A percentile compares a stretch with the other conserved stretches of the same genome.
Conservation (phyloP, 2,888 invertebrate genomes). For the Andrena flavipes region DNA sequence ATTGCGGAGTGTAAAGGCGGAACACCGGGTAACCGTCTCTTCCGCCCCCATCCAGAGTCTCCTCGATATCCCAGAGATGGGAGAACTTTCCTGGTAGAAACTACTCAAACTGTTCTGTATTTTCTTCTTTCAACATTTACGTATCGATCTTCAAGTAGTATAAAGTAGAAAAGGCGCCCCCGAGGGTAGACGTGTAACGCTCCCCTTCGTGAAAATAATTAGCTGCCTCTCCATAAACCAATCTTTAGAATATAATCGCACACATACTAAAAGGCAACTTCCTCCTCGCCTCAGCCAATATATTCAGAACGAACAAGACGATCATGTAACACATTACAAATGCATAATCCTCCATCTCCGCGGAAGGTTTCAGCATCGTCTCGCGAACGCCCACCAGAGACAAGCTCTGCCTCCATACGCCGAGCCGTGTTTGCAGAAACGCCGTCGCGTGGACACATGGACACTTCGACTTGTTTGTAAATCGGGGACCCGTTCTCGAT, state of each 20-base stretch:
- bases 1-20: slow-evolving; percentile 70
- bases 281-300: no score
- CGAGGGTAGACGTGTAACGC: no score
- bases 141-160: background rate
- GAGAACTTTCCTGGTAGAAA: slow-evolving; percentile 10
- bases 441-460: background rate
- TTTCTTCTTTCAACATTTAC: background rate
- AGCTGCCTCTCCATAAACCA: no score
- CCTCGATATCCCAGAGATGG: background rate
- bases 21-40: slow-evolving; percentile 50
- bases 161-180: background rate
- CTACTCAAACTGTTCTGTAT: background rate
- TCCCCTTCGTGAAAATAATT: no score
- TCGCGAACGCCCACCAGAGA: background rate
- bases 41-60: slow-evolving; percentile 17
- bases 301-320: no score
- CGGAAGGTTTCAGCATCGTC: slow-evolving; percentile 2
- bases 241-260: no score
- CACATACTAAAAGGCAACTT: no score
- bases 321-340: background rate
- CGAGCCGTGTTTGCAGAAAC: slow-evolving; percentile 18
- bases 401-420: background rate
- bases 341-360: background rate
- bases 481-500: slow-evolving; percentile 35
- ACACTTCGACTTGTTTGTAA: slow-evolving; percentile 21